Evolutionary conservation across 2,113 vertebrate species (phyloP).

Genomic region (Tinamus guttatus): DNA sequence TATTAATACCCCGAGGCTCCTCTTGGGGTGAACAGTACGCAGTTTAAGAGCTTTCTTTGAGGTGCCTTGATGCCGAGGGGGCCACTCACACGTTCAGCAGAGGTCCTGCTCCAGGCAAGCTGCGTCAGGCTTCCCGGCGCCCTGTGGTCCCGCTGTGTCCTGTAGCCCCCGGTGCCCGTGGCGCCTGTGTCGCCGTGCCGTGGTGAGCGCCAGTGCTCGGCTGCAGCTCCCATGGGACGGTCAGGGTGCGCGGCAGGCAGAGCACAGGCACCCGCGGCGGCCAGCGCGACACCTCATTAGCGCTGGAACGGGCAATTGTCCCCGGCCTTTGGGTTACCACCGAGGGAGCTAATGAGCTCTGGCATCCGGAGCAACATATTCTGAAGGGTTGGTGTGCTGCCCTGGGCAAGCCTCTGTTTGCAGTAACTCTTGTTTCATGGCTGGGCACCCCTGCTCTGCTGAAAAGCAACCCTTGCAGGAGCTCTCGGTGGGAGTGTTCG

Average conservation of each 20-base stretch:
- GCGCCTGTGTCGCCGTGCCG: neutral
- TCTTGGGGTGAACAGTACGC: neutral
- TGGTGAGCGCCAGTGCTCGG: neutral
- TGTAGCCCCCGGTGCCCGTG: neutral
- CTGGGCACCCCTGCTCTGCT: neutral
- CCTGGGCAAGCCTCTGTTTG: neutral
- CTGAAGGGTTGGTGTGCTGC: neutral
- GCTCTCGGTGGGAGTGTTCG: neutral
- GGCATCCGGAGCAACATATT: slow-evolving; percentile 1
- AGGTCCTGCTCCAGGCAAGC: neutral
- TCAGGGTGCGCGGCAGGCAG: neutral
- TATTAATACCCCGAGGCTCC: neutral
- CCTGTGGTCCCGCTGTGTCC: neutral
- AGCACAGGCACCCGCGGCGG: neutral
- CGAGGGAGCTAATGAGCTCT: neutral
- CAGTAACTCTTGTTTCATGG: neutral
- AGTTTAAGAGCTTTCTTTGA: neutral
- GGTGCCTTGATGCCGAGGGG: neutral
- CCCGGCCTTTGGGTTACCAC: neutral
- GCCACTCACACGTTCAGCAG: neutral
- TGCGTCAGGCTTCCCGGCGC: neutral
- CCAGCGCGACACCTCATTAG: neutral
- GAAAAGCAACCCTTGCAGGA: neutral
- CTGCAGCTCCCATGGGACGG: neutral
- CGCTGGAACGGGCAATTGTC: neutral